Evolutionary conservation across 2,888 invertebrate species (phyloP).

Genomic region (Dolichopus griseipennis): DNA sequence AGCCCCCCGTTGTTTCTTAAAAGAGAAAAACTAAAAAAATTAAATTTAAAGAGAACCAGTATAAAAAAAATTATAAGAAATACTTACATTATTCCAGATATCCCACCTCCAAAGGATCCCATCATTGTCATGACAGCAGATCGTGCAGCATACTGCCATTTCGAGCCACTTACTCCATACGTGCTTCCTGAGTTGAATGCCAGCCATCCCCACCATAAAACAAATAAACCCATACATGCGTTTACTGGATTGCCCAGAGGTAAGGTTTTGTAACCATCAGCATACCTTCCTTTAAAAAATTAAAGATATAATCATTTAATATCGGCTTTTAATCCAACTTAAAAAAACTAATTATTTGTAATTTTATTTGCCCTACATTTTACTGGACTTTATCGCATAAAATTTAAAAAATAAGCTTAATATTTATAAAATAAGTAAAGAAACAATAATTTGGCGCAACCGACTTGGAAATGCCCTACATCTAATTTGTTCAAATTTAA

Average conservation of each 20-base stretch:
- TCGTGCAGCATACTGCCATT: conserved; percentile 86
- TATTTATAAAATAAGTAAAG: too few relatives aligned
- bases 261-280: conserved; percentile 62
- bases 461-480: too few relatives aligned
- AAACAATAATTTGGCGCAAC: too few relatives aligned
- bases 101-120: conserved; percentile 82
- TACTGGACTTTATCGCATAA: too few relatives aligned
- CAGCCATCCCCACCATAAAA: conserved; percentile 95
- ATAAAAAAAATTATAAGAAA: background rate
- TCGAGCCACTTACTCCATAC: conserved; percentile 66
- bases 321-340: too few relatives aligned
- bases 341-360: too few relatives aligned
- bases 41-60: conserved; percentile 8
- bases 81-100: conserved; percentile 49
- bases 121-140: conserved; percentile 87
- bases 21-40: conserved; percentile 50
- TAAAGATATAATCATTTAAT: too few relatives aligned
- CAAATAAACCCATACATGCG: conserved; percentile 84
- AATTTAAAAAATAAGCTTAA: too few relatives aligned
- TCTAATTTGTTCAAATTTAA: too few relatives aligned
- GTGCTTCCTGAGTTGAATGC: conserved; percentile 91
- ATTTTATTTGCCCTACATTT: too few relatives aligned
- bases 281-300: conserved; percentile 55
- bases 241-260: conserved; percentile 84
- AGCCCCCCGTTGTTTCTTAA: conserved; percentile 61